phyloP scores from a whole-genome alignment of 2,797 vertebrate genomes.

The Synanceia verrucosa region DNA sequence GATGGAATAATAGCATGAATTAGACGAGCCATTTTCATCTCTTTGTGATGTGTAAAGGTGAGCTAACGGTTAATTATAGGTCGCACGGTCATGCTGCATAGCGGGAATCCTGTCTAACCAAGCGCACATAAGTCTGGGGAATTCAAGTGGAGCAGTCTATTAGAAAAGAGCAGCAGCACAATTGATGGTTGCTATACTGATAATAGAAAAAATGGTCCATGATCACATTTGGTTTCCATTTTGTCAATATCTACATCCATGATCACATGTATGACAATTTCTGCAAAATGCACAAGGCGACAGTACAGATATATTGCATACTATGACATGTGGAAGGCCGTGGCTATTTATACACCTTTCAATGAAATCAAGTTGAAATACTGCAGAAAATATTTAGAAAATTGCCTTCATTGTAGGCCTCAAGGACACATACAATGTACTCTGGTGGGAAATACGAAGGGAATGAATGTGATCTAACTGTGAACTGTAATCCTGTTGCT shows the following conservation, averaged over 20 bases:
- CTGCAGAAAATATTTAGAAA: neutral
- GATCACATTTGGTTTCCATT: neutral
- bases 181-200: neutral
- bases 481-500: neutral
- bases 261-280: neutral
- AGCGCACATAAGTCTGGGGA: neutral
- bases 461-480: neutral
- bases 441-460: neutral
- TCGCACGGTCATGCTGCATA: neutral
- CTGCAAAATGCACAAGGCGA: neutral
- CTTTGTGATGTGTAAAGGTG: slow-evolving; percentile 44
- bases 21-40: slow-evolving; percentile 30
- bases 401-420: neutral
- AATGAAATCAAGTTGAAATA: neutral
- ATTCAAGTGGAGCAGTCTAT: slow-evolving; percentile 5
- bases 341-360: neutral
- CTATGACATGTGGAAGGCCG: too few species aligned
- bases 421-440: neutral
- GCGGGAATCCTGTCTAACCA: neutral
- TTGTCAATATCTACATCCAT: neutral
- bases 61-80: slow-evolving; percentile 55
- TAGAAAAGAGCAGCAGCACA: neutral
- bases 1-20: slow-evolving; percentile 40
- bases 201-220: neutral
- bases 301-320: neutral